A percentile compares a stretch with the other conserved stretches of the same genome.
phyloP scores from a whole-genome alignment of 2,797 vertebrate species.

The Xiphorhynchus erythropygius region DNA sequence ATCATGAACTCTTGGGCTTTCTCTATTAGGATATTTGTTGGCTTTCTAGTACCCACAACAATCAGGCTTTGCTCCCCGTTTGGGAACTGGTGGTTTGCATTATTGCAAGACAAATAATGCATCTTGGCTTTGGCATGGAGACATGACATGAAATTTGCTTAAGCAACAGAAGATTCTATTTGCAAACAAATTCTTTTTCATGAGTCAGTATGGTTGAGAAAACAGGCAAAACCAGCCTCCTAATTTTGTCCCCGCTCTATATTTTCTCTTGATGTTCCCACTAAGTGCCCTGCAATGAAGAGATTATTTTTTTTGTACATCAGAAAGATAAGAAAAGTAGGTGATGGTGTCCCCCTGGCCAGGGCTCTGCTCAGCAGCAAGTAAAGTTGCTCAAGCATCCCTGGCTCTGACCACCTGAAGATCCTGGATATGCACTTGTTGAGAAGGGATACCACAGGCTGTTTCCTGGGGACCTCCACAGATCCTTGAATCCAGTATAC shows the following conservation, averaged over 20 bases:
- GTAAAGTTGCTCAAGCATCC: not conserved
- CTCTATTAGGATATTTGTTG: not conserved
- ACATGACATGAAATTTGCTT: not conserved
- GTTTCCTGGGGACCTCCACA: not conserved
- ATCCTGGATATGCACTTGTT: not conserved
- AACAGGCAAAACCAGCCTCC: not conserved
- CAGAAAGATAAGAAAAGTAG: not conserved
- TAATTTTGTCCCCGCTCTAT: not conserved
- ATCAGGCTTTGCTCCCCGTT: not conserved
- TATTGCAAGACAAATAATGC: not conserved
- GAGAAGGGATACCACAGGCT: not conserved
- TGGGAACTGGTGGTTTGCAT: not conserved
- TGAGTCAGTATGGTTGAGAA: not conserved
- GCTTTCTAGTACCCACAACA: not conserved
- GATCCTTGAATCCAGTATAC: not conserved
- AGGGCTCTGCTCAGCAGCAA: not conserved
- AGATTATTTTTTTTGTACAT: not conserved
- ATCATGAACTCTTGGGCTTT: not conserved
- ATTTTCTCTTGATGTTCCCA: not conserved
- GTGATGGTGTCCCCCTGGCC: not conserved
- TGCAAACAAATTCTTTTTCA: not conserved
- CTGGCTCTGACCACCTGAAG: not conserved
- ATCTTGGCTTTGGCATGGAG: rapidly evolving
- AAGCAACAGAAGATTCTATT: not conserved
- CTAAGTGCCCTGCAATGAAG: rapidly evolving